Percentiles rank a stretch among this genome's conserved stretches.
phyloP scores from a whole-genome alignment of 1,140 invertebrate species.

The Gryllus bimaculatus region DNA sequence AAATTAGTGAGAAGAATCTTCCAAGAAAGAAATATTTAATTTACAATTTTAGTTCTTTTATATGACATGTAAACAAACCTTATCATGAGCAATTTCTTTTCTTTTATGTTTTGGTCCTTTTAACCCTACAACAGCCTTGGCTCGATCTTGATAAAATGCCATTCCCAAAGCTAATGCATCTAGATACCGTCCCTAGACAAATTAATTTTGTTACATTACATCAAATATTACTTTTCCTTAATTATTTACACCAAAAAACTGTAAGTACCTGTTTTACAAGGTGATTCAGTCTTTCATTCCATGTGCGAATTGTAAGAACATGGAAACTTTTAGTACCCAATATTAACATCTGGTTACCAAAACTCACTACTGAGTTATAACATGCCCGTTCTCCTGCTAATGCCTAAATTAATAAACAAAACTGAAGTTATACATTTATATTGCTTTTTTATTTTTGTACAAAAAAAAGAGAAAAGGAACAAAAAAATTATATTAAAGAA shows the following conservation, averaged over 20 bases:
- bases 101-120: slow-evolving; percentile 46
- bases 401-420: slow-evolving; percentile 44
- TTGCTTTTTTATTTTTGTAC: no score
- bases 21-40: not conserved
- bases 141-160: slow-evolving; percentile 59
- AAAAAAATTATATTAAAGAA: no score
- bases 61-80: slow-evolving; percentile 35
- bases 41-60: not conserved
- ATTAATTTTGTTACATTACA: not conserved
- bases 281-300: slow-evolving; percentile 68
- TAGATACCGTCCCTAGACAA: slow-evolving; percentile 41
- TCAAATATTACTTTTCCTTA: not conserved
- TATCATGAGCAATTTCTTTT: slow-evolving; percentile 47
- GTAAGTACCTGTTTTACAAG: slow-evolving; percentile 50
- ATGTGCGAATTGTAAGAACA: slow-evolving; percentile 67
- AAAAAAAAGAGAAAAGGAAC: no score
- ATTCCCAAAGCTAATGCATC: slow-evolving; percentile 55
- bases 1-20: not conserved
- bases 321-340: slow-evolving; percentile 75
- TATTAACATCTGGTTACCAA: slow-evolving; percentile 71
- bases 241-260: not conserved
- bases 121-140: slow-evolving; percentile 53
- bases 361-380: slow-evolving; percentile 79
- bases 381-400: slow-evolving; percentile 75
- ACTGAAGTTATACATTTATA: not conserved